Base-by-base conservation (phyloP, 2,888 invertebrate genomes). In the Scaptomyza reducta region DNA sequence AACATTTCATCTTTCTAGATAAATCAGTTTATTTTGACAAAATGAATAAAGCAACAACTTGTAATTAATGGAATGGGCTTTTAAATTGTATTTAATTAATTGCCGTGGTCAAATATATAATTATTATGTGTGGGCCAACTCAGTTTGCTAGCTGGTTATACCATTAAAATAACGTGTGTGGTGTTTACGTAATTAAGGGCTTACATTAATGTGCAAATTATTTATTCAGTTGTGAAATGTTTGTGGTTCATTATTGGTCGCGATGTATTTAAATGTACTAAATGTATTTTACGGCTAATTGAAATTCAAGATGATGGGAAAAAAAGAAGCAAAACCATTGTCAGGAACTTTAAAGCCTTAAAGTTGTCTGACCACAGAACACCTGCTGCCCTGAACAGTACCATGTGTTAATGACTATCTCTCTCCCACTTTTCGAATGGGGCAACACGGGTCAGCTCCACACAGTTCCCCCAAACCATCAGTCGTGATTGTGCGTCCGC, bases 141-240 rank as follows among this genome's bases (percentile, higher is more conserved):
- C 5, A 13, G 13, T 1, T 9, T 13, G 13, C 13, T 13, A 33
- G 33, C 33, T 33, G 33, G 35, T n/a, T 11, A 38, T 22, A 33
- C 22, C 29, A 14, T 1, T 25, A 29, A 63, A 44, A 33, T 42
- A 16, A 25, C 38, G 13, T 40, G 25, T 50, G 59, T 54, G 55
- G 54, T 70, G 79, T 71, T 70, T 62, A 49, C 50, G 65, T 72
- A 85, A 87, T 85, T 88, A 87, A 84, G 50, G 64, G 81, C 70
- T 85, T 83, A 78, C 70, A 70, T 63, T 76, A 84, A 84, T 87
- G 78, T 67, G 70, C 22, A 76, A 78, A 85, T 85, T 84, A 88
- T 85, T 88, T 87, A 85, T 85, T 84, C 84, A 87, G 84, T 66
- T 87, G 84, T 66, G 68, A 87, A 85, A 84, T 87, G 84, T 88